These are phyloP conservation scores for Sciurus vulgaris DNA, from an alignment of 2,797 vertebrate genomes.

Conservation along the genomic window DNA sequence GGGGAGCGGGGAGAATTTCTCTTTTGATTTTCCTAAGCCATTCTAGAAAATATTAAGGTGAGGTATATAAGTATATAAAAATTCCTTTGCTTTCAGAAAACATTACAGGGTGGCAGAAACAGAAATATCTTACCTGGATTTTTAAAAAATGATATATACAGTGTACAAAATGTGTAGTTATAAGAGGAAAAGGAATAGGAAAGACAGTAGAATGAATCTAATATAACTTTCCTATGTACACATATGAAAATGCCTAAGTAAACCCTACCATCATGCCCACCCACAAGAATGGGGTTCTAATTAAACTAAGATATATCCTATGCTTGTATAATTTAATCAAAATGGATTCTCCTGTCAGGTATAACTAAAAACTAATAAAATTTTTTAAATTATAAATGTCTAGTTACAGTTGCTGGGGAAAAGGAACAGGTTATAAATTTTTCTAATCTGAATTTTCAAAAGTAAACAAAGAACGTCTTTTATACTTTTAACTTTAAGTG, in stretches of 20 bases:
- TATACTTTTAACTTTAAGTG: background rate
- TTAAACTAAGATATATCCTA: too few species aligned
- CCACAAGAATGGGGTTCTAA: too few species aligned
- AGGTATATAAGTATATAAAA: background rate
- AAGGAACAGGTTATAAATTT: constrained; percentile 12
- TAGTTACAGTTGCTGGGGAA: background rate
- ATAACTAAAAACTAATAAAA: too few species aligned
- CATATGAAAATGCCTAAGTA: too few species aligned
- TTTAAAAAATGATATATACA: constrained; percentile 19
- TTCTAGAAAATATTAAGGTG: background rate
- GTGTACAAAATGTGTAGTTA: background rate
- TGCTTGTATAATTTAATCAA: too few species aligned
- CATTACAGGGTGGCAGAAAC: background rate
- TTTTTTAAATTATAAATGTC: too few species aligned
- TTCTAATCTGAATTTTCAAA: constrained; percentile 60
- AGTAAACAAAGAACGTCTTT: background rate
- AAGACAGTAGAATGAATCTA: too few species aligned
- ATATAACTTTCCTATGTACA: too few species aligned
- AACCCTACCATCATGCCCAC: too few species aligned
- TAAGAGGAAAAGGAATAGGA: too few species aligned
- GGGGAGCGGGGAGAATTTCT: background rate
- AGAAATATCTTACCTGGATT: constrained; percentile 8
- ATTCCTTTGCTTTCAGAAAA: constrained; percentile 28
- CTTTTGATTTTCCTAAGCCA: constrained; percentile 25
- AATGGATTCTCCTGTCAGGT: too few species aligned